Conservation (phyloP, 2,888 invertebrate genomes). For the Macaria notata region DNA sequence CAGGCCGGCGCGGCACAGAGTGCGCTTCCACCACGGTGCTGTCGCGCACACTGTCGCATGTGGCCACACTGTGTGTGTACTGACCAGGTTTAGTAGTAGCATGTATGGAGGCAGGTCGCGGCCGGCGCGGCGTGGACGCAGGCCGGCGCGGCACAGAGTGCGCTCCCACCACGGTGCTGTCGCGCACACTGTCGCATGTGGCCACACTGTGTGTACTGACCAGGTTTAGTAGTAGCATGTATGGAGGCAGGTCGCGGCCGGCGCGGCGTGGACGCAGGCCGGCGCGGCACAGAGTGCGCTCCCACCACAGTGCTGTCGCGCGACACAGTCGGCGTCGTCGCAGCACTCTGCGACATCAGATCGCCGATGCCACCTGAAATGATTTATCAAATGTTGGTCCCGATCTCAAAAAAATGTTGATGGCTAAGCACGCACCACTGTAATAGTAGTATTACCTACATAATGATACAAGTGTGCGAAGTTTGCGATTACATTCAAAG, state of each 20-base stretch:
- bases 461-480: too few relatives aligned
- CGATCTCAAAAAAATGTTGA: too few relatives aligned
- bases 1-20: constrained; percentile 52
- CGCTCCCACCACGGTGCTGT: constrained; percentile 71
- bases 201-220: constrained; percentile 10
- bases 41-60: background rate
- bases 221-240: constrained; percentile 36
- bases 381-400: too few relatives aligned
- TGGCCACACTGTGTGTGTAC: too few relatives aligned
- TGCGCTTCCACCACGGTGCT: constrained; percentile 74
- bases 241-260: constrained; percentile 44
- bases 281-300: constrained; percentile 48
- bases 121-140: constrained; percentile 63
- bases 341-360: constrained; percentile 44
- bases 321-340: constrained; percentile 67
- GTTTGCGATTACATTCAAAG: too few relatives aligned
- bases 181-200: too few relatives aligned
- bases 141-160: constrained; percentile 77
- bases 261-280: constrained; percentile 48
- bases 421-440: too few relatives aligned
- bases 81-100: constrained; percentile 61
- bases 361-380: constrained; percentile 34
- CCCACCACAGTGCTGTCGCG: constrained; percentile 57
- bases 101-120: constrained; percentile 65
- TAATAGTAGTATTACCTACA: too few relatives aligned